Evolutionary conservation across 1,140 invertebrate species (phyloP).

Genomic region (Sinonovacula constricta): DNA sequence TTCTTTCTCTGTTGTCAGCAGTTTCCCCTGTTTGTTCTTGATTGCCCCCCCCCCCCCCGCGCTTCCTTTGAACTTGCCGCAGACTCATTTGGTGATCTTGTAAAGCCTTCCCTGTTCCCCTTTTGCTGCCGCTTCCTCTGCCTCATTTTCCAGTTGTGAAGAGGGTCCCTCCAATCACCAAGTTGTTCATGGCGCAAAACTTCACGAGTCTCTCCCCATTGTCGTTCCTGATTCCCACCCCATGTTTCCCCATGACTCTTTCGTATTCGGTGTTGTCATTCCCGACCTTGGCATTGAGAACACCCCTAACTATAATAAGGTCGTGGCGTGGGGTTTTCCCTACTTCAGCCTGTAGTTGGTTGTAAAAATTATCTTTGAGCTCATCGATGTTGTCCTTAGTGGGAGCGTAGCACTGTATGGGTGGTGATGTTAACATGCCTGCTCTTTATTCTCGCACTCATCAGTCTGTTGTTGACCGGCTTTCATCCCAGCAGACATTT

Average conservation of each 20-base stretch:
- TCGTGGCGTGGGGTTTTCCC: too few relatives aligned
- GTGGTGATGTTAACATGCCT: too few relatives aligned
- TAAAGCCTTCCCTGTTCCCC: neutral
- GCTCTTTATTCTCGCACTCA: too few relatives aligned
- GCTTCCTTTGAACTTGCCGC: neutral
- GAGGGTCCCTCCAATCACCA: slow-evolving; percentile 82
- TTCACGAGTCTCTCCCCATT: slow-evolving; percentile 41
- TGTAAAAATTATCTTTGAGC: neutral
- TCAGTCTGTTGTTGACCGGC: too few relatives aligned
- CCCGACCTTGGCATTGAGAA: slow-evolving; percentile 58
- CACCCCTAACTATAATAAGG: too few relatives aligned
- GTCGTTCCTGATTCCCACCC: slow-evolving; percentile 40
- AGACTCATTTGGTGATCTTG: neutral
- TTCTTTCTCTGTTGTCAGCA: neutral
- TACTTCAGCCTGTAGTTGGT: too few relatives aligned
- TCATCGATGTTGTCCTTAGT: neutral
- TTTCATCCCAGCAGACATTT: too few relatives aligned
- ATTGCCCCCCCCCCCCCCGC: neutral
- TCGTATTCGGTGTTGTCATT: slow-evolving; percentile 45
- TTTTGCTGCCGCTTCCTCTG: neutral
- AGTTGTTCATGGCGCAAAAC: slow-evolving; percentile 14
- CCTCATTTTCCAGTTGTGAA: neutral
- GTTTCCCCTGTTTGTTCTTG: neutral
- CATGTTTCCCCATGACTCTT: slow-evolving; percentile 56
- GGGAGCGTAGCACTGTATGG: too few relatives aligned